Evolutionary conservation across 2,888 invertebrate genomes (phyloP), one percentile per base, ranked within the genome.

Genomic region (Unio pictorum): DNA sequence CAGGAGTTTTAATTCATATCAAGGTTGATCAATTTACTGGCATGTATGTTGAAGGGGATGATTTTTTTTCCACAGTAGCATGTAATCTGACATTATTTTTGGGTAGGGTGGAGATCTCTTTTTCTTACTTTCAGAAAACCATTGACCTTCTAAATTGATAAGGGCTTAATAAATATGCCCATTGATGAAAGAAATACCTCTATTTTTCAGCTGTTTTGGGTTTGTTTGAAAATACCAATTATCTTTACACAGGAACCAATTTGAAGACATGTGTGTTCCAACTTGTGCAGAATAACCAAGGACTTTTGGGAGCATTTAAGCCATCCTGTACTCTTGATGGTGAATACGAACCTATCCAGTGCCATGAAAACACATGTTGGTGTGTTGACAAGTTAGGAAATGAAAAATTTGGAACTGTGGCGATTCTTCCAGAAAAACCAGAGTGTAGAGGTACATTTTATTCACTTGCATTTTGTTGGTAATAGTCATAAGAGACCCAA

Each of bases 251-350:
- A 86, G 86, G 85, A 15, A 65, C 61, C 60, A 83, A 83, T 72
- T 64, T 86, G 71, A 79, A 68, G 8, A 80, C 79, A 6, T 86
- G 86, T 71, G 79, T 85, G 15, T 79, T 76, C 67, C 72, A 83
- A 64, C 64, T 81, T 54, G 78, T 86, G 23, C 79, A 79, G 67
- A 75, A 81, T 18, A 77, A 69, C 55, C 69, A 74, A 58, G 71
- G 76, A 11, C 64, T 80, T 56, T 66, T 84, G 26, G 85, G 85
- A 11, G 68, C 71, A 7, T 81, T 74, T 71, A 73, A 73, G 23
- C 85, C 85, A 8, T 66, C 57, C 0, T 87, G 87, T 75, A 76
- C 83, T 3, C n/a, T 72, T 8, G 73, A 76, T 18, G 87, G 87
- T 55, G 78, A 82, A 34, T 87, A 78, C 69, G 80, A 84, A 66